Conservation (phyloP, 2,888 invertebrate genomes). For the Leptinotarsa juncta region DNA sequence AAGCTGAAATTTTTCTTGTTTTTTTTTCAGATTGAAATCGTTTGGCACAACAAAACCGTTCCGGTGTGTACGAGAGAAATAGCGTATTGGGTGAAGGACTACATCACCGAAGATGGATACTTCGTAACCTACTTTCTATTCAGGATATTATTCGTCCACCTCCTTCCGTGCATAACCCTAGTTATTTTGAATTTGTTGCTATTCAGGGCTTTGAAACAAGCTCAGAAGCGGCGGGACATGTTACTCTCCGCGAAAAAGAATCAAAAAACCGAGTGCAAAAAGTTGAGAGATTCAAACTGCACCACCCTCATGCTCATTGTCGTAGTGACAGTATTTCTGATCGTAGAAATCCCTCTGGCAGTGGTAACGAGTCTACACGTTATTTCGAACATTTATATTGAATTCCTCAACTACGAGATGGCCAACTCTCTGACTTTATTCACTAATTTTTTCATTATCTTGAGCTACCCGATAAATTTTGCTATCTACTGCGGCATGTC, state of each 20-base stretch:
- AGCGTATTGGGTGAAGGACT: slow-evolving; percentile 77
- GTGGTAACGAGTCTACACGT: slow-evolving; percentile 87
- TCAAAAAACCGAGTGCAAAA: slow-evolving; percentile 81
- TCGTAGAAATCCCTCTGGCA: slow-evolving; percentile 86
- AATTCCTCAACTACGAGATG: slow-evolving; percentile 80
- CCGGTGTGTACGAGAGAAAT: slow-evolving; percentile 75
- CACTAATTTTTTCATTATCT: slow-evolving; percentile 91
- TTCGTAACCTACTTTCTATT: slow-evolving; percentile 87
- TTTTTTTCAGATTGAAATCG: slow-evolving; percentile 69
- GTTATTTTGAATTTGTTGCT: slow-evolving; percentile 90
- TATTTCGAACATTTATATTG: slow-evolving; percentile 76
- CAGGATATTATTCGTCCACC: slow-evolving; percentile 90
- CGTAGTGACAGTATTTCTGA: slow-evolving; percentile 85
- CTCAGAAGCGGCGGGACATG: slow-evolving; percentile 71
- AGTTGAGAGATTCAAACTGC: slow-evolving; percentile 83
- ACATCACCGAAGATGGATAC: slow-evolving; percentile 79
- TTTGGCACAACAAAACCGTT: slow-evolving; percentile 78
- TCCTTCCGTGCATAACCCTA: slow-evolving; percentile 88
- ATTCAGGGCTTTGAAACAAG: slow-evolving; percentile 86
- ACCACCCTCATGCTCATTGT: slow-evolving; percentile 90
- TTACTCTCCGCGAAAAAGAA: slow-evolving; percentile 61
- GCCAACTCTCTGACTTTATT: slow-evolving; percentile 83
- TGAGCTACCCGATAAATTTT: slow-evolving; percentile 93
- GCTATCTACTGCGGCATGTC: slow-evolving; percentile 98
- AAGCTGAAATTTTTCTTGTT: not conserved